Conservation (phyloP, 2,797 vertebrate species). For the Centroberyx gerrardi region DNA sequence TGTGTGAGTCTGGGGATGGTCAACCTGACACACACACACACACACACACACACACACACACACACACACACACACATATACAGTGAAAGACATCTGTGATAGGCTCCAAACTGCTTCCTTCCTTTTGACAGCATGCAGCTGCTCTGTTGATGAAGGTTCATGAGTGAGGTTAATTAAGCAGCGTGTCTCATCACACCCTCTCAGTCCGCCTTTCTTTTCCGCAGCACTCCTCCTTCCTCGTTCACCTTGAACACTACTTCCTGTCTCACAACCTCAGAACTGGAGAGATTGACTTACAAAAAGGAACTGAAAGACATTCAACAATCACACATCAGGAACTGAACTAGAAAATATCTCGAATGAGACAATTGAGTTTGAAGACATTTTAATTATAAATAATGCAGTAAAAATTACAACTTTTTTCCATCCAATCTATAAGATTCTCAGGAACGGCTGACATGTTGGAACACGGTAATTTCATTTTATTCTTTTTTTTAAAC, state of each 20-base stretch:
- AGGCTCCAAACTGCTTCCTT: constrained; percentile 24
- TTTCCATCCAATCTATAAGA: constrained; percentile 83
- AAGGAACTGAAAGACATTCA: constrained; percentile 13
- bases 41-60: constrained; percentile 3
- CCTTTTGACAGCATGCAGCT: constrained; percentile 58
- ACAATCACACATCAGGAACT: background rate
- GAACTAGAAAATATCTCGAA: background rate
- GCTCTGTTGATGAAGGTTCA: constrained; percentile 68
- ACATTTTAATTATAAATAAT: constrained; percentile 93
- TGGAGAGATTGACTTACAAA: constrained; percentile 17
- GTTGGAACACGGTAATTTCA: constrained; percentile 78
- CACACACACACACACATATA: constrained; percentile 4
- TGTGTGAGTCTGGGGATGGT: constrained; percentile 8
- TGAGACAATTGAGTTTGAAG: constrained; percentile 82
- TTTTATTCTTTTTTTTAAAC: constrained; percentile 75
- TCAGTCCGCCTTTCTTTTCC: constrained; percentile 31
- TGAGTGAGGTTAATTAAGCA: constrained; percentile 79
- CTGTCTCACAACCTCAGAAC: constrained; percentile 4
- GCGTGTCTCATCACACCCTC: constrained; percentile 59
- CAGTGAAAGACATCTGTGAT: constrained; percentile 56
- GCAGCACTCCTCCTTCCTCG: constrained; percentile 4
- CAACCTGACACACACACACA: constrained; percentile 1
- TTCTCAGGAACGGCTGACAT: constrained; percentile 89
- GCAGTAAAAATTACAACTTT: constrained; percentile 89
- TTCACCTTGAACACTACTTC: constrained; percentile 2